Evolutionary conservation across 2,113 vertebrate species (phyloP).

Genomic region (Melanotaenia duboulayi): DNA sequence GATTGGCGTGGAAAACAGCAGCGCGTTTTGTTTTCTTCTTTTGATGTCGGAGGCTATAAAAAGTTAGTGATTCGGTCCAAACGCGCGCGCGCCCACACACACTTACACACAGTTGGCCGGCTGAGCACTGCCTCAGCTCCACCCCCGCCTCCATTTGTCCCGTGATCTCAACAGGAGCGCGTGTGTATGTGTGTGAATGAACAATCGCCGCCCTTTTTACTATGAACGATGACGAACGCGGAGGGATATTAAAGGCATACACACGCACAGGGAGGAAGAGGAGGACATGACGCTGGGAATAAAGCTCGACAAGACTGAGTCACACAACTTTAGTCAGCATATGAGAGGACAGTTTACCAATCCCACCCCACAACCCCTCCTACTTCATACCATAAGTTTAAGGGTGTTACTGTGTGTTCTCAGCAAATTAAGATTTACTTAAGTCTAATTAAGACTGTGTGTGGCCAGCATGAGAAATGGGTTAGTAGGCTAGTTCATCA

Average conservation of each 20-base stretch:
- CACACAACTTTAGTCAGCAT: conserved; percentile 34
- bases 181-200: conserved; percentile 63
- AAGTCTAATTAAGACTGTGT: neutral
- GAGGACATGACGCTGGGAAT: too few species aligned
- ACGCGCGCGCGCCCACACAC: neutral
- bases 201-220: conserved; percentile 73
- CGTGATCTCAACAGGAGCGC: conserved; percentile 51
- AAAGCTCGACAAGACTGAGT: conserved; percentile 33
- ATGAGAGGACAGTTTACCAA: neutral
- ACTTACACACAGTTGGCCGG: neutral
- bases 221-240: conserved; percentile 58
- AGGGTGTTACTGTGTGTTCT: neutral
- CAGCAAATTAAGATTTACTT: neutral
- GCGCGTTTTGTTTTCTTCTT: conserved; percentile 23
- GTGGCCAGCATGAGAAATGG: conserved; percentile 38
- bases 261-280: conserved; percentile 6
- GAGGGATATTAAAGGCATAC: conserved; percentile 57
- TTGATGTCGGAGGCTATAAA: conserved; percentile 71
- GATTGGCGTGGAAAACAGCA: conserved; percentile 68
- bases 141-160: conserved; percentile 62
- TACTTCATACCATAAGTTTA: neutral
- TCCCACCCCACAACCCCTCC: neutral
- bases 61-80: conserved; percentile 16
- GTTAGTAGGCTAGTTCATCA: conserved; percentile 58
- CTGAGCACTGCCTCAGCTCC: conserved; percentile 37